phyloP scores from a whole-genome alignment of 2,113 vertebrate species.

The Otocyon megalotis region DNA sequence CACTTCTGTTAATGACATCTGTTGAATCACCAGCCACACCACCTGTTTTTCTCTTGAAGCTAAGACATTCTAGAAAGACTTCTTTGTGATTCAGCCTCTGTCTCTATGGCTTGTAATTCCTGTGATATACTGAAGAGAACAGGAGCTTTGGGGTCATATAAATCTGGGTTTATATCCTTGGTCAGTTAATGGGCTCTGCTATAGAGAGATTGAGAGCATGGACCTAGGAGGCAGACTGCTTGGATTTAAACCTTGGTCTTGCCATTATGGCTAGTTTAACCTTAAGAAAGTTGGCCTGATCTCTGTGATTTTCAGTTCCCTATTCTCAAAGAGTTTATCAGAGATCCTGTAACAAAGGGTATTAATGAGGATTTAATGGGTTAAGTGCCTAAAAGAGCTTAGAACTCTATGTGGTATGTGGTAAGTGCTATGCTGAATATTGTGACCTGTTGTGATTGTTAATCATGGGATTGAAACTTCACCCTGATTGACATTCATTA shows the following conservation, averaged over 20 bases:
- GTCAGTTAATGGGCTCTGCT: background rate
- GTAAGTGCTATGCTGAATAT: background rate
- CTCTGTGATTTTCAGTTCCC: background rate
- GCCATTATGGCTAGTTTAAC: background rate
- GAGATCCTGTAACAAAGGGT: background rate
- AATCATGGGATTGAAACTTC: background rate
- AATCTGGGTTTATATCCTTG: background rate
- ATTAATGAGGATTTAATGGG: background rate
- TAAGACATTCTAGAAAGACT: background rate
- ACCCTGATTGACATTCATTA: background rate
- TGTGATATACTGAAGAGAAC: background rate
- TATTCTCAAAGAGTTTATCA: background rate
- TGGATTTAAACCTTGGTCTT: background rate
- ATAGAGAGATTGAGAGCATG: background rate
- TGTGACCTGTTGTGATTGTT: background rate
- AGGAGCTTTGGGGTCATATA: background rate
- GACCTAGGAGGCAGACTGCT: background rate
- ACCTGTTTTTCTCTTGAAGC: slow-evolving; percentile 14
- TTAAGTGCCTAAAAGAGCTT: background rate
- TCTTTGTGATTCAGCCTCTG: background rate
- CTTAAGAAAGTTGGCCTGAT: background rate
- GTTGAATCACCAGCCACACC: background rate
- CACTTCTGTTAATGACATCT: background rate
- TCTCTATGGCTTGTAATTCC: background rate
- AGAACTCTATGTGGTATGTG: background rate